A percentile compares a stretch with the other conserved stretches of the same genome.
These are phyloP conservation scores for Hormaphis cornu DNA, from an alignment of 1,140 invertebrate species.

Conservation along the genomic window DNA sequence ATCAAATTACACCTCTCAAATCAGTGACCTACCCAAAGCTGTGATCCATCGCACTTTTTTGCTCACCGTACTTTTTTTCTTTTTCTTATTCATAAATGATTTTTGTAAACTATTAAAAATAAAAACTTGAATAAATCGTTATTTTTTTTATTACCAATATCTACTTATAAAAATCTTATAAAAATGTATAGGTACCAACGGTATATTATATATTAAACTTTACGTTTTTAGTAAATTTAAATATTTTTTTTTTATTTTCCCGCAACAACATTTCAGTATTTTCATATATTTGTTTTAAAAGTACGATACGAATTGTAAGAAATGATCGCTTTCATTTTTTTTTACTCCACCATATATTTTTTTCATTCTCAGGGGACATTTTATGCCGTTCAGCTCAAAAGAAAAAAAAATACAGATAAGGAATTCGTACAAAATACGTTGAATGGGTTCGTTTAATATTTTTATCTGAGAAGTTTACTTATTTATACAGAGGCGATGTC, in stretches of 20 bases:
- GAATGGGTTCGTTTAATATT: not conserved
- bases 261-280: not conserved
- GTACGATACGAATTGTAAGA: not conserved
- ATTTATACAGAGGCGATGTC: not conserved
- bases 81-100: too few relatives aligned
- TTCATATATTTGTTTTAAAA: not conserved
- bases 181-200: too few relatives aligned
- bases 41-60: too few relatives aligned
- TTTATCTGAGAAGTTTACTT: not conserved
- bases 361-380: not conserved
- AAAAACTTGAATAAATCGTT: too few relatives aligned
- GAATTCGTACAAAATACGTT: not conserved
- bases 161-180: too few relatives aligned
- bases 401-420: conserved; percentile 7
- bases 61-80: too few relatives aligned
- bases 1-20: too few relatives aligned
- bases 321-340: not conserved
- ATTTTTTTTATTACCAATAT: too few relatives aligned
- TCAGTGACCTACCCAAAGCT: too few relatives aligned
- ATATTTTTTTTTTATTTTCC: not conserved
- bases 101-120: too few relatives aligned
- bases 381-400: not conserved
- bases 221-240: not conserved
- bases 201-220: too few relatives aligned
- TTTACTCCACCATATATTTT: not conserved